Evolutionary conservation across 2,797 vertebrate species (phyloP).

Genomic region (Atherinosoma microstoma): DNA sequence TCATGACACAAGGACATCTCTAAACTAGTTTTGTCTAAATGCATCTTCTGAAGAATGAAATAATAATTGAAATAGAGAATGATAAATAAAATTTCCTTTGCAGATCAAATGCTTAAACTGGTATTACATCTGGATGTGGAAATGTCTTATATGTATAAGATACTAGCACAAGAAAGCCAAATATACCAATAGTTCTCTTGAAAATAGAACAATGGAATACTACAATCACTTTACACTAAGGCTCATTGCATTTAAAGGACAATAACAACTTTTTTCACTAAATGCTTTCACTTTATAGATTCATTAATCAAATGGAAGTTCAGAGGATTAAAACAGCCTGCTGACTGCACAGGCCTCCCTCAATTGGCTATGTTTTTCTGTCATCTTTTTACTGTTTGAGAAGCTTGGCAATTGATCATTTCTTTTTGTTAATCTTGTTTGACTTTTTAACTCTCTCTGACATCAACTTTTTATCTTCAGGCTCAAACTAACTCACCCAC

Average conservation of each 20-base stretch:
- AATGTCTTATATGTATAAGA: neutral
- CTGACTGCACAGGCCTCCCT: constrained; percentile 5
- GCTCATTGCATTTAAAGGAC: too few relatives aligned
- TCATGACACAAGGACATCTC: too few relatives aligned
- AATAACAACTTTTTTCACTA: too few relatives aligned
- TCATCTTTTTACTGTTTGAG: constrained; percentile 1
- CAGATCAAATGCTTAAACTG: too few relatives aligned
- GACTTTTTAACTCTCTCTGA: constrained; percentile 13
- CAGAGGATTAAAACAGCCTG: constrained; percentile 22
- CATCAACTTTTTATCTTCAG: constrained; percentile 16
- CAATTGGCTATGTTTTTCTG: constrained; percentile 8
- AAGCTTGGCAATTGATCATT: neutral
- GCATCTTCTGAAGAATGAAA: neutral
- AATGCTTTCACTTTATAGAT: neutral
- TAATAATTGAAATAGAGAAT: neutral
- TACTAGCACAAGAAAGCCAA: neutral
- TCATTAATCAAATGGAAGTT: constrained; percentile 21
- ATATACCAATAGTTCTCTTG: constrained; percentile 21
- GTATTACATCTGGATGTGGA: too few relatives aligned
- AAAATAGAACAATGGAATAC: constrained; percentile 12
- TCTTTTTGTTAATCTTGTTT: constrained; percentile 5
- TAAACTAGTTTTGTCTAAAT: too few relatives aligned
- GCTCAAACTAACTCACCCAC: neutral
- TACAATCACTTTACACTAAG: neutral
- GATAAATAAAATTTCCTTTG: too few relatives aligned